A percentile compares a stretch with the other conserved stretches of the same genome.
Evolutionary conservation across 2,888 invertebrate species (phyloP).

Genomic region (Xestia c-nigrum): DNA sequence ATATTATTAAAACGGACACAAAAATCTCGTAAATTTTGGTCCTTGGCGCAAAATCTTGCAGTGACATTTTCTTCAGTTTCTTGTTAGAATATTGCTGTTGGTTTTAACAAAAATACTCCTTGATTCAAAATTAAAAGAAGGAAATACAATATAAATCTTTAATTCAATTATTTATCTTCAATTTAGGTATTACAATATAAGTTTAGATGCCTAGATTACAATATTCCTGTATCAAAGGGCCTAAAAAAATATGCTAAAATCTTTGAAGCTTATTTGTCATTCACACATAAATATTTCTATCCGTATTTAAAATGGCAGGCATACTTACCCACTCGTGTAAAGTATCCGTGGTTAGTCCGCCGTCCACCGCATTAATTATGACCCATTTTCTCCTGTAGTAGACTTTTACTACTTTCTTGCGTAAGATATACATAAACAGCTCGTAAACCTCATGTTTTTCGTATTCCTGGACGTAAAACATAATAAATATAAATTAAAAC

Average conservation of each 20-base stretch:
- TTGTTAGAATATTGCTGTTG: neutral
- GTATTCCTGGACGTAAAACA: slow-evolving; percentile 49
- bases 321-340: neutral
- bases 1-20: neutral
- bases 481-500: slow-evolving; percentile 59
- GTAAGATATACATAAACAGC: slow-evolving; percentile 63
- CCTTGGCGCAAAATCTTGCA: neutral
- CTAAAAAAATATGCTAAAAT: neutral
- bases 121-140: neutral
- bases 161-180: neutral
- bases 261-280: neutral
- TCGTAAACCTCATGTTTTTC: slow-evolving; percentile 64
- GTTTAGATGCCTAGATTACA: neutral
- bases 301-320: neutral
- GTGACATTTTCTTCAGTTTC: neutral
- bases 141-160: neutral
- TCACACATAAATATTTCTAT: neutral
- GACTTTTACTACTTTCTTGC: slow-evolving; percentile 63
- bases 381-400: slow-evolving; percentile 48
- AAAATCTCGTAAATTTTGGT: neutral
- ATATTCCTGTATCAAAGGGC: neutral
- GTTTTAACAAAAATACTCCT: neutral
- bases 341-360: slow-evolving; percentile 1
- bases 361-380: slow-evolving; percentile 42
- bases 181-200: neutral